Base-by-base conservation (phyloP, 2,797 vertebrate genomes). In the Enteromius viviparus region DNA sequence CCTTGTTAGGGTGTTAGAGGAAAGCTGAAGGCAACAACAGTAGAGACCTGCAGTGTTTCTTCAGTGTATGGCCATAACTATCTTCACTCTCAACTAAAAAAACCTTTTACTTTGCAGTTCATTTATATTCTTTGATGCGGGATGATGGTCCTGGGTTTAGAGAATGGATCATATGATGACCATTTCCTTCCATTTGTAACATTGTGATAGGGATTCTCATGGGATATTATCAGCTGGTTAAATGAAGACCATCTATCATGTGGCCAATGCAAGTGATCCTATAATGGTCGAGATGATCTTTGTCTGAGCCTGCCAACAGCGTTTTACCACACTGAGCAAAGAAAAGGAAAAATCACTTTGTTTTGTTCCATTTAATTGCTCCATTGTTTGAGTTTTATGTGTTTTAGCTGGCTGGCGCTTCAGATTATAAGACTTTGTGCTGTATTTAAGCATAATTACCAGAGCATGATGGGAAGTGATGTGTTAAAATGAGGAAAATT, bases 181-280 rank as follows among this genome's bases (percentile, higher is more conserved):
- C n/a, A 62, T 72, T 80, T 68, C 74, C 49, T 76, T 88, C 83
- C 76, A 79, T 82, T 85, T 82, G 55, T 88, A 88, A 87, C 60
- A 72, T 80, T 53, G 80, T 80, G 89, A 87, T 87, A 85, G 86
- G 79, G 69, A 84, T 88, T 82, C 84, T 82, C 86, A 17, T 60
- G 26, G 62, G 83, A 88, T 89, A 83, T 88, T 87, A 91, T 89
- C 89, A 87, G 86, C 49, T 91, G 90, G 87, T 83, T 89, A 89
- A 91, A 91, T 91, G 84, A 87, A 90, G 87, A 81, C 78, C 87
- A 88, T 93, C 83, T 85, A 82, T 92, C 91, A 90, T 84, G 84
- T 80, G 80, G 74, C 82, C 42, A 21, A 58, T 85, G 85, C 83
- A 82, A 79, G 76, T 84, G 76, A 82, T 71, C 34, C 62, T 37